These are phyloP conservation scores for Chamaetylas fuelleborni DNA, from an alignment of 2,113 vertebrate genomes.

Conservation along the genomic window DNA sequence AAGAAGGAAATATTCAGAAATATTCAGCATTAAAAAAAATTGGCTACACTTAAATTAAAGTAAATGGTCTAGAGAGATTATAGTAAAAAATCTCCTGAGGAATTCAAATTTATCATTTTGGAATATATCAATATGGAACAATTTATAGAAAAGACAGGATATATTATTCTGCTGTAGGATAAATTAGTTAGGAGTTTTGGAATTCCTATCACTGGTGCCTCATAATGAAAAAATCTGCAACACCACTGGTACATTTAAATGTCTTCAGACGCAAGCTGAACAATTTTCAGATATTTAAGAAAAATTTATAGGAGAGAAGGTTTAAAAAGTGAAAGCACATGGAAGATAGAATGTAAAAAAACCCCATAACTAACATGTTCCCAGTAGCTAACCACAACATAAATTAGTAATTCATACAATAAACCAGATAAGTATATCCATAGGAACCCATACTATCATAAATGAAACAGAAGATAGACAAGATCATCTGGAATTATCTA, in stretches of 20 bases:
- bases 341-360: not conserved
- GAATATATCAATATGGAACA: not conserved
- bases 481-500: constrained; percentile 9
- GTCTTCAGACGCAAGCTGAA: not conserved
- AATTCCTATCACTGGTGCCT: not conserved
- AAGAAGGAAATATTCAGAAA: not conserved
- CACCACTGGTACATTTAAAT: not conserved
- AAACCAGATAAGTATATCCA: not conserved
- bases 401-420: not conserved
- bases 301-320: not conserved
- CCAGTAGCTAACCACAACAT: not conserved
- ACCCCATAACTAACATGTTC: not conserved
- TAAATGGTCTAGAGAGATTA: not conserved
- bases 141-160: not conserved
- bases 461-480: not conserved
- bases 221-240: not conserved
- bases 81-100: not conserved
- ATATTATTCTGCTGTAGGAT: not conserved
- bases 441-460: not conserved
- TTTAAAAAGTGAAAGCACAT: not conserved
- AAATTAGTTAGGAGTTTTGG: not conserved
- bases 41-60: not conserved
- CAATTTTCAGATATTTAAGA: not conserved
- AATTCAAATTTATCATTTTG: not conserved
- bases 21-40: not conserved